These are phyloP conservation scores for Aleiodes testaceus DNA, from an alignment of 2,888 invertebrate species.

Conservation along the genomic window DNA sequence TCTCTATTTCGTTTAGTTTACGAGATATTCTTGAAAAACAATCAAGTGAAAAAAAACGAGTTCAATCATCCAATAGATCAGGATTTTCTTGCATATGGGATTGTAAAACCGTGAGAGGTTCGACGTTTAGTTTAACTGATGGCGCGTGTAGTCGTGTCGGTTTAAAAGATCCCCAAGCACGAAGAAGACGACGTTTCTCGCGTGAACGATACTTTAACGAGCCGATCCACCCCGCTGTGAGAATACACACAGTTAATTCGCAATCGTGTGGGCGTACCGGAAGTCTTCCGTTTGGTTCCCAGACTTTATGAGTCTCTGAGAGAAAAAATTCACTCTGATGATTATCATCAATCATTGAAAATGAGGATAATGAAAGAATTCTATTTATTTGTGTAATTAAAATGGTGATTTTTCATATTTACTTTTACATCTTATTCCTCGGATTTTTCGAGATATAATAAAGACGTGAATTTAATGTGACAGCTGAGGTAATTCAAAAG, in stretches of 20 bases:
- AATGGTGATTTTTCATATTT: too few species aligned
- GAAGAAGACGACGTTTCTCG: slow-evolving; percentile 39
- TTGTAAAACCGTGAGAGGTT: slow-evolving; percentile 39
- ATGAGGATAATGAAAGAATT: neutral
- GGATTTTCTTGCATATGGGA: too few species aligned
- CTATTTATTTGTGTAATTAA: neutral
- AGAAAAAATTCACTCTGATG: slow-evolving; percentile 11
- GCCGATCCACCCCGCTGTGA: slow-evolving; percentile 32
- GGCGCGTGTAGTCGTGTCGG: slow-evolving; percentile 46
- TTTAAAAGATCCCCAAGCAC: slow-evolving; percentile 43
- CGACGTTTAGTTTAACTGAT: slow-evolving; percentile 48
- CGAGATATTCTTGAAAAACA: too few species aligned
- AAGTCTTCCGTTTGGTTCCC: slow-evolving; percentile 56
- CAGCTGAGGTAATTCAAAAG: slow-evolving; percentile 5
- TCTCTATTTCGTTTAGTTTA: too few species aligned
- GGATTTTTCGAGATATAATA: slow-evolving; percentile 13
- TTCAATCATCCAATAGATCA: too few species aligned
- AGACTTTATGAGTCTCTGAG: slow-evolving; percentile 1
- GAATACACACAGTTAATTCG: slow-evolving; percentile 21
- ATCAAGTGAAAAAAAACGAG: too few species aligned
- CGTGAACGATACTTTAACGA: slow-evolving; percentile 44
- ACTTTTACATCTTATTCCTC: too few species aligned
- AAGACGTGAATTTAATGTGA: slow-evolving; percentile 23
- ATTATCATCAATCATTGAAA: neutral
- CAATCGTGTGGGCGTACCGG: slow-evolving; percentile 60